Base-by-base conservation (phyloP, 2,113 vertebrate genomes). In the Equus przewalskii region DNA sequence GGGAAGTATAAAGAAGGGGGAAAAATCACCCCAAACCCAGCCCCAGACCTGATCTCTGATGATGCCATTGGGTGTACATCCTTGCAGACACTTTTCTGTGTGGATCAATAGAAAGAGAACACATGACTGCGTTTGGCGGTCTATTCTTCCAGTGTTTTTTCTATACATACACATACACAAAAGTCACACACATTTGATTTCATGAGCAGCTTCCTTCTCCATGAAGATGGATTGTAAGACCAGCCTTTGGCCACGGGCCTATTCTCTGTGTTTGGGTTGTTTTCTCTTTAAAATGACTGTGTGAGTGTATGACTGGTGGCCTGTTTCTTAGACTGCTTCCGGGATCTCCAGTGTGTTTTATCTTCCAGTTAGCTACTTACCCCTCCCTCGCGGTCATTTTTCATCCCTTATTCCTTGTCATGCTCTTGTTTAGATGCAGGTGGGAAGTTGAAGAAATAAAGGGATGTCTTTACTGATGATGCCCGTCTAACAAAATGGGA, bases 101-200 rank as follows among this genome's bases (percentile, higher is more conserved):
- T 58, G 21, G 36, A 44, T 33, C 51, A 13, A 24, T 89, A 21
- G 19, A n/a, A 58, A 14, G 54, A 11, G 6, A 41, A 28, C 62
- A 6, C 2, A 0, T 18, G 78, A 26, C 22, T 24, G 7, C 72
- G 4, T 21, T 10, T 36, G 5, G 24, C 60, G 70, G 15, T 0
- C 9, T 7, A 0, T 30, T 13, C 28, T 87, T 82, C 67, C 21
- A 2, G 5, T 13, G 44, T 28, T 28, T 67, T 82, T 76, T 19
- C 72, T 65, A 28, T 6, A 21, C 1, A 1, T 54, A 1, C 1
- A 0, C 5, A 24, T 41, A 18, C 5, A 28, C 5, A 33, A 28
- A 30, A 13, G 36, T 33, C 6, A 13, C n/a, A 44, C 6, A n/a
- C 0, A 3, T 4, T 26, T 14, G 16, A 49, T 64, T 28, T 84